Evolutionary conservation across 92 coral and sea anemone species (phyloP), one percentile per base, ranked within the genome.

Genomic region (Epizoanthus ramosus): DNA sequence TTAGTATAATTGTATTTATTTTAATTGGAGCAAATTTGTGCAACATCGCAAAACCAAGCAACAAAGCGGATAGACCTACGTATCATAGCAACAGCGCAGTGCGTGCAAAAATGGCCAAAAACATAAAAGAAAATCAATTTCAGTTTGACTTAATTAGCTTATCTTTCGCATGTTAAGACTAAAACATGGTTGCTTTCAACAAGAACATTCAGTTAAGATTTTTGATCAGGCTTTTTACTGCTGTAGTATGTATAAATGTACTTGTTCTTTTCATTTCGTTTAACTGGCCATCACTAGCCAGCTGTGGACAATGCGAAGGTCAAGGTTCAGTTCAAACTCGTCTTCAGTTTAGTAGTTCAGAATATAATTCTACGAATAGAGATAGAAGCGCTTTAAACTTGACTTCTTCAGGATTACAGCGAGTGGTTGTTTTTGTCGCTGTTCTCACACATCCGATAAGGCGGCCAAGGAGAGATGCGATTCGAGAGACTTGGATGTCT

Each of bases 401-500:
- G 65, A 61, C 33, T 63, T 77, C 68, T 58, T 75, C 65, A 52
- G 47, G 66, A 47, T 53, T 80, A 18, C 35, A 47, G 23, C 73
- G 25, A 12, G 41, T 89, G 9, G 72, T 37, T 13, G 28, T 95
- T 43, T 90, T 90, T 41, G 89, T 96, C 7, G 99, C 99, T 2
- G 79, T 96, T 25, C 64, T 96, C 16, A 88, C 89, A 12, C 99
- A 96, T 57, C 84, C 97, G 18, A 79, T 66, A 33, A 73, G 97
- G 43, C 70, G 57, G 77, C 90, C 73, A 21, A 71, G 99, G 70
- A 81, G 99, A 72, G 93, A 94, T 58, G 92, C 97, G 0, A 90
- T 96, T 43, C 86, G 99, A 33, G 97, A 87, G 17, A 93, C 98
- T 3, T 96, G 99, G 99, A 68, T 94, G 86, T 52, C 89, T 16